Conservation (phyloP, 2,888 invertebrate species). For the Piscicola geometra region DNA sequence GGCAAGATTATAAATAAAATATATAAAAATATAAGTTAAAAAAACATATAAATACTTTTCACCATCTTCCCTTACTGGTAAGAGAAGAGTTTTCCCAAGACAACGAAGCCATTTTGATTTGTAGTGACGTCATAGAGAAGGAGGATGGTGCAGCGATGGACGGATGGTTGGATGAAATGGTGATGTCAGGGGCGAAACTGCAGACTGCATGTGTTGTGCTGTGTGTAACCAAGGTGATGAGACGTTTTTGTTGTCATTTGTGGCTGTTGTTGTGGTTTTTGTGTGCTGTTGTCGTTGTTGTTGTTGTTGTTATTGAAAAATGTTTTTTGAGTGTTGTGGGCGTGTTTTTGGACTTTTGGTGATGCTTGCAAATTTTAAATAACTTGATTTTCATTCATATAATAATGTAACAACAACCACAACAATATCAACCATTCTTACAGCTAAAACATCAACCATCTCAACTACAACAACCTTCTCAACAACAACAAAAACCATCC, state of each 20-base stretch:
- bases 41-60: not conserved
- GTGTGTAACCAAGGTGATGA: constrained; percentile 1
- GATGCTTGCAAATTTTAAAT: too few relatives aligned
- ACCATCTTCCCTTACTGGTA: not conserved
- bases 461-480: too few relatives aligned
- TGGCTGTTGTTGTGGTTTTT: too few relatives aligned
- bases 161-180: constrained; percentile 3
- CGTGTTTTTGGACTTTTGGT: not conserved
- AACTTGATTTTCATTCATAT: too few relatives aligned
- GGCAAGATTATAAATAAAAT: not conserved
- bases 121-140: constrained; percentile 6
- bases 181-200: not conserved
- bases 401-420: too few relatives aligned
- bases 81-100: not conserved
- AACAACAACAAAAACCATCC: too few relatives aligned
- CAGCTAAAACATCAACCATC: too few relatives aligned
- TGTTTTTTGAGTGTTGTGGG: not conserved
- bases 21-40: not conserved
- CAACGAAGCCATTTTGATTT: constrained; percentile 8
- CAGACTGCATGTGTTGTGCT: not conserved
- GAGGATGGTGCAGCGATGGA: not conserved
- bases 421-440: too few relatives aligned
- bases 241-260: too few relatives aligned
- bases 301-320: not conserved
- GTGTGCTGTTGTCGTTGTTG: too few relatives aligned